Base-by-base conservation (phyloP, 2,797 vertebrate species). In the Chrysocyon brachyurus region DNA sequence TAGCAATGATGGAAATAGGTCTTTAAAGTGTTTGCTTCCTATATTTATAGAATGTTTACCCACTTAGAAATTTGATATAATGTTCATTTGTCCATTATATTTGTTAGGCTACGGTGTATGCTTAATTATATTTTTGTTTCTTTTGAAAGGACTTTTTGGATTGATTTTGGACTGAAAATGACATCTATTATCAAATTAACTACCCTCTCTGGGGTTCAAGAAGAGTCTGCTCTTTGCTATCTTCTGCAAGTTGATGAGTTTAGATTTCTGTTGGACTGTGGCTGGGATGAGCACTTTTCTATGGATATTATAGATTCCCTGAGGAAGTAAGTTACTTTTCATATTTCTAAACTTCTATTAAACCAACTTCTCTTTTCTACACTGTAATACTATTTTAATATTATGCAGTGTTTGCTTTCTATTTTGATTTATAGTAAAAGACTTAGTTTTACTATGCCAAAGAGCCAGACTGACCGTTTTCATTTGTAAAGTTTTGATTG, bases 121-220 rank as follows among this genome's bases (percentile, higher is more conserved):
- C 54, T 95, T 97, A 84, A 90, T 84, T 96, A 61, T 70, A 0
- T 92, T 97, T 96, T 88, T 93, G 66, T 97, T 98, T 57, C 93
- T 96, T 95, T 97, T 97, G 96, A 97, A 95, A 96, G 84, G 94
- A 63, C 82, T 73, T 36, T 97, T 85, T 92, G 63, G 94, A 59
- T 97, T 85, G 64, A 87, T 91, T 17, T 63, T 85, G 93, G 97
- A 98, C 97, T 56, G 86, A 90, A 61, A 96, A 99, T 99, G 99
- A 99, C 99, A 28, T 99, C 99, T 54, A 99, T 99, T 97, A 99
- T 99, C 98, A 99, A 99, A 98, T 98, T 99, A 98, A 99, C 99
- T 0, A 99, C 99, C 1, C 99, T 99, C 36, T 99, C 99, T 0
- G 99, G 99, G 87, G 99, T 99, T 46, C 99, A 99, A 98, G 99